A percentile compares a stretch with the other conserved stretches of the same genome.
These are phyloP conservation scores for Oligia latruncula DNA, from an alignment of 2,888 invertebrate genomes.

Conservation along the genomic window DNA sequence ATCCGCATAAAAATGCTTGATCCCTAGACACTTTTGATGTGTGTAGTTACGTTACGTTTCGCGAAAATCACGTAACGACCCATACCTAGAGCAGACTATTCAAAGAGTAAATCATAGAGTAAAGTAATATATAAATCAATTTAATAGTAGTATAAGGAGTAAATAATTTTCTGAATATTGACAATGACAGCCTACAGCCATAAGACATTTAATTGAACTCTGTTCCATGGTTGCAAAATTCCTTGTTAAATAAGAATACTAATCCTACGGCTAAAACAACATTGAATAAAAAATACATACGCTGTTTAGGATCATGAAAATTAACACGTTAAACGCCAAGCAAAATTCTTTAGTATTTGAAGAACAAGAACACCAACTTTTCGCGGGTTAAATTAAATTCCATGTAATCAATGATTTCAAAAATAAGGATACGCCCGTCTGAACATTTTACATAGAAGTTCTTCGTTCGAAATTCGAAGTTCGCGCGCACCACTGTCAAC, in stretches of 20 bases:
- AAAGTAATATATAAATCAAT: too few species aligned
- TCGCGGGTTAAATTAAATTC: neutral
- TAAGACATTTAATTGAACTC: neutral
- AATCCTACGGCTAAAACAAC: neutral
- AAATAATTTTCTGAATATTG: constrained; percentile 5
- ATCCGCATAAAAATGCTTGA: too few species aligned
- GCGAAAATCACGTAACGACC: too few species aligned
- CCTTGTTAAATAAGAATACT: neutral
- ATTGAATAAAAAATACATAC: neutral
- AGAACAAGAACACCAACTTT: neutral
- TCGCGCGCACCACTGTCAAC: too few species aligned
- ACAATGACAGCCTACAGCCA: neutral
- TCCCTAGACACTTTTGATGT: too few species aligned
- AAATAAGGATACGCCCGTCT: too few species aligned
- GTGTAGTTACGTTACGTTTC: too few species aligned
- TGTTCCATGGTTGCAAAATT: neutral
- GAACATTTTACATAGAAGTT: too few species aligned
- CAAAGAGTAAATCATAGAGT: too few species aligned
- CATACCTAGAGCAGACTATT: too few species aligned
- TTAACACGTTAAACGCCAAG: neutral
- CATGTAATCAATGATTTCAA: neutral
- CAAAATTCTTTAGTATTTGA: neutral
- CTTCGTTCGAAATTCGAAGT: too few species aligned
- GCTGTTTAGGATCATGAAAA: neutral
- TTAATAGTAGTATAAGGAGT: too few species aligned